Evolutionary conservation across 2,888 invertebrate genomes (phyloP), one percentile per base, ranked within the genome.

Genomic region (Neoaliturus tenellus): DNA sequence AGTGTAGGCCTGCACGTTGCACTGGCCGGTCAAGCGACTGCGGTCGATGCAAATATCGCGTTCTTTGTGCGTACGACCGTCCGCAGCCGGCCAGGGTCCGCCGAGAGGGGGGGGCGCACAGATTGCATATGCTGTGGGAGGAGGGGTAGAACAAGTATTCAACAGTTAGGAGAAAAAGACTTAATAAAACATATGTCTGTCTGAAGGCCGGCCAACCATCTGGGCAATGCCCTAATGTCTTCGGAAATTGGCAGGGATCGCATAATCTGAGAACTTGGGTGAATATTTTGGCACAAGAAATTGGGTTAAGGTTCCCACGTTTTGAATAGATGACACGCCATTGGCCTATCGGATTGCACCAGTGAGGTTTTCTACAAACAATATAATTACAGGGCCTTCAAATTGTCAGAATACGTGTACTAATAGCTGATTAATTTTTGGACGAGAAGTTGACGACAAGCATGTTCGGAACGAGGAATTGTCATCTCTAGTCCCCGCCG

Each of bases 151-250:
- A 84, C 84, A 84, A 82, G 82, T 84, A 84, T 84, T 84, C 84
- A 78, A 81, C 82, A 84, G 82, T 73, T 82, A 55, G 78, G 75
- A 84, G 81, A 85, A 85, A 85, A 85, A 84, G 84, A 84, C 83
- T 82, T 84, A 85, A 85, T 85, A 85, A 85, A 85, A 85, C 84
- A 85, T 85, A 85, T 80, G 82, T 84, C 85, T 78, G 85, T 85
- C 85, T 84, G 85, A 80, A 85, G 85, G 85, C 80, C 80, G 39
- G 82, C 33, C 44, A 55, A n/a, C 73, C 81, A 41, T 28, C 71
- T 14, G 31, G 17, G 51, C 39, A 33, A n/a, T 55, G 55, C 55
- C 73, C 73, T 31, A 25, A 48, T 35, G 25, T 58, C 58, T 58
- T 5, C 23, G 67, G 67, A 33, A 31, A 67, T 31, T 31, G 71